Evolutionary conservation across 1,140 invertebrate genomes (phyloP).

Genomic region (Drosophila saltans): DNA sequence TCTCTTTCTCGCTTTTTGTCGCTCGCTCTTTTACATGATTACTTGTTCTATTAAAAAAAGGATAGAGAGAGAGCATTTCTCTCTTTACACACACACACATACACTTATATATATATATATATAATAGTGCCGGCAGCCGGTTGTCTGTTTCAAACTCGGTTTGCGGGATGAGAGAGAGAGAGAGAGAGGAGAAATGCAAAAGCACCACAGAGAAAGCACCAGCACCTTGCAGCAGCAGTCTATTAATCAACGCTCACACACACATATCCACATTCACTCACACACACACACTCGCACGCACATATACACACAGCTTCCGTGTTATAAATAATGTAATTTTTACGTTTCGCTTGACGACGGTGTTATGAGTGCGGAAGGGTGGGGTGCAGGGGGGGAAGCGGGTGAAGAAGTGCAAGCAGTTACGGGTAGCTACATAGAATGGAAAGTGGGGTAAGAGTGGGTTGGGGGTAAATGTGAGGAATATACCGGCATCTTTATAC

Average conservation of each 20-base stretch:
- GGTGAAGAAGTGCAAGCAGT: conserved; percentile 20
- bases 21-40: not conserved
- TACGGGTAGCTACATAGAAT: conserved; percentile 9
- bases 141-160: conserved; percentile 1
- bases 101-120: not conserved
- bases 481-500: conserved; percentile 5
- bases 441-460: conserved; percentile 18
- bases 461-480: conserved; percentile 19
- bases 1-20: not conserved
- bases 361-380: not conserved
- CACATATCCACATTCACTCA: conserved; percentile 34
- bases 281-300: conserved; percentile 23
- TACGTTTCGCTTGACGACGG: conserved; percentile 66
- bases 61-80: conserved; percentile 16
- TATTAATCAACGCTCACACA: conserved; percentile 57
- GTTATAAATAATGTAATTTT: conserved; percentile 77
- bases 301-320: conserved; percentile 61
- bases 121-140: conserved; percentile 2
- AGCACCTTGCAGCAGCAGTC: conserved; percentile 70
- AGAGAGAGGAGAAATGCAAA: not conserved
- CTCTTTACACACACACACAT: not conserved
- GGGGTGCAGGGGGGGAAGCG: not conserved
- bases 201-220: conserved; percentile 1
- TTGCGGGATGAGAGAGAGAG: not conserved
- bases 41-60: not conserved